Evolutionary conservation across 2,113 vertebrate genomes (phyloP).

Genomic region (Phodopus roborovskii): DNA sequence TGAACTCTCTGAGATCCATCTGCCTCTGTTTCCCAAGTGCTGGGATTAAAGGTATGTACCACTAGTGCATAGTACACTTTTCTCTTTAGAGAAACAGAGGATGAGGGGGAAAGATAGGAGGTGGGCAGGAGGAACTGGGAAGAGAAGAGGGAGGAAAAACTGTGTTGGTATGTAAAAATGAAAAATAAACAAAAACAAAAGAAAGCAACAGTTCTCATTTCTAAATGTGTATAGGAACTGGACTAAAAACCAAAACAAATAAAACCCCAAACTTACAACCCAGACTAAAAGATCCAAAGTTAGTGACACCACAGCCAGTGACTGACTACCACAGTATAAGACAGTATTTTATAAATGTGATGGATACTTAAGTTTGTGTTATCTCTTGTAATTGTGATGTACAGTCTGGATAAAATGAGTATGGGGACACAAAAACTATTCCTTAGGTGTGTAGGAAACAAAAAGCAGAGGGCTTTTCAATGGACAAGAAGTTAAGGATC

Average conservation of each 20-base stretch:
- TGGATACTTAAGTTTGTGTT: not conserved
- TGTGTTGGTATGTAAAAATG: not conserved
- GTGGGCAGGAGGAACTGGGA: not conserved
- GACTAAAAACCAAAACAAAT: not conserved
- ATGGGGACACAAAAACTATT: not conserved
- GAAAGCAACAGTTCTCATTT: not conserved
- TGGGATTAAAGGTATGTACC: too few species aligned
- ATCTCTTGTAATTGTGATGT: not conserved
- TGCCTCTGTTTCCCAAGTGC: too few species aligned
- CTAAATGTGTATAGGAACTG: not conserved
- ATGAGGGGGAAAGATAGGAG: not conserved
- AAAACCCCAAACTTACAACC: not conserved
- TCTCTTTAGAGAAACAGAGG: not conserved
- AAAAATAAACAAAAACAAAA: not conserved
- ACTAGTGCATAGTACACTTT: not conserved
- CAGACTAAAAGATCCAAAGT: not conserved
- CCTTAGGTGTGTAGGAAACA: not conserved
- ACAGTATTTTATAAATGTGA: conserved; percentile 2
- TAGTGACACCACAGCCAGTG: too few species aligned
- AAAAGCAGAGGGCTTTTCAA: not conserved
- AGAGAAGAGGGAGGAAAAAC: not conserved
- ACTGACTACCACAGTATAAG: not conserved
- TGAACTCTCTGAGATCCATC: too few species aligned
- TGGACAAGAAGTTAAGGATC: not conserved
- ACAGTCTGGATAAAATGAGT: conserved; percentile 4